Evolutionary conservation across 2,797 vertebrate genomes (phyloP), one percentile per base, ranked within the genome.

Genomic region (Onychomys torridus): DNA sequence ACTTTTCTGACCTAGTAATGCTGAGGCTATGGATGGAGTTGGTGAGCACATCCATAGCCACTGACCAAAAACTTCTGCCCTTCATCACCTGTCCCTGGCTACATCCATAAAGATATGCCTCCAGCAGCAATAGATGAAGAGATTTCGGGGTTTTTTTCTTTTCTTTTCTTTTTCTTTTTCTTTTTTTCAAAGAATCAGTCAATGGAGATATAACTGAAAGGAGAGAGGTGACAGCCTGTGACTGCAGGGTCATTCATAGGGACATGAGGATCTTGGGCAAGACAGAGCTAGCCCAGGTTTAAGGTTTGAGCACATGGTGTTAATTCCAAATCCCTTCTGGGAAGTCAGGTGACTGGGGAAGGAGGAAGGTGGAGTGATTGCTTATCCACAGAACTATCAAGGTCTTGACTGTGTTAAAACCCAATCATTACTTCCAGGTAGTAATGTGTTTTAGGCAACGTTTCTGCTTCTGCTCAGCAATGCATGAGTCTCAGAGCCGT

Each of bases 351-450:
- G 94, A 83, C 55, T 40, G 59, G 37, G 57, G 49, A 89, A 97
- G 79, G 83, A 96, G 78, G 92, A 94, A 94, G 85, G 93, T 92
- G 52, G 52, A 86, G 90, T 94, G 94, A 98, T 96, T 94, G 97
- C 96, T 96, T 95, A 73, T 92, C 90, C 88, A 96, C 88, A 83
- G 96, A 95, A 82, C 90, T 95, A 95, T 96, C 94, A 93, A 97
- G 96, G 97, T 93, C 96, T 87, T 86, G 96, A 97, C 96, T 96
- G 96, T 97, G 93, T 95, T 95, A 95, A 97, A 96, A 90, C 93
- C 91, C 96, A 92, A 86, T 96, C 97, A 97, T 96, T 95, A 93
- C 96, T 97, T 97, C 97, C 96, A 96, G 95, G 97, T 97, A 97
- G 97, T 95, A 95, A 97, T 96, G 95, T 23, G 11, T 97, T 96